A percentile compares a stretch with the other conserved stretches of the same genome.
These are phyloP conservation scores for Troides oblongomaculatus DNA, from an alignment of 2,888 invertebrate species.

Conservation along the genomic window DNA sequence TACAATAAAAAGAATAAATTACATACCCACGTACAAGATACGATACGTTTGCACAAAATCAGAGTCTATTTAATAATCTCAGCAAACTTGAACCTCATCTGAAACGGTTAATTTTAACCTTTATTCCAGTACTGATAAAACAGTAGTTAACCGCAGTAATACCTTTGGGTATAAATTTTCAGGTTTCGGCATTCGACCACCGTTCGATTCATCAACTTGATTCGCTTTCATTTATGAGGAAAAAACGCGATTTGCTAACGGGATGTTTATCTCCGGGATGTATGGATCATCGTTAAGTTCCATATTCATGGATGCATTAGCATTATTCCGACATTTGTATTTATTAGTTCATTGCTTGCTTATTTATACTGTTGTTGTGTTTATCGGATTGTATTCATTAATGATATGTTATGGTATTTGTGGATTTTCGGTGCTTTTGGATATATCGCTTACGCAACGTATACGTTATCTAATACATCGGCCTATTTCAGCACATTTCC, in stretches of 20 bases:
- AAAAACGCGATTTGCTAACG: conserved; percentile 40
- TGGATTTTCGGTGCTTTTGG: background rate
- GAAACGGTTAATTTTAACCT: conserved; percentile 3
- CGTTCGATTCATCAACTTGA: conserved; percentile 35
- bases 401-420: conserved; percentile 15
- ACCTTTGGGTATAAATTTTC: conserved; percentile 6
- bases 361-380: conserved; percentile 15
- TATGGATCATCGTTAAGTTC: conserved; percentile 16
- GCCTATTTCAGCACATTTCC: background rate
- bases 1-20: background rate
- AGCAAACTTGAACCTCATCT: background rate
- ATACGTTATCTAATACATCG: background rate
- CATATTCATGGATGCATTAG: conserved; percentile 25
- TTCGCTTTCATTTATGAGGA: conserved; percentile 42
- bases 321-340: conserved; percentile 29
- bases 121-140: background rate
- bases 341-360: conserved; percentile 24
- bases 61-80: conserved; percentile 47
- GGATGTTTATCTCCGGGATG: conserved; percentile 31
- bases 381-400: conserved; percentile 28
- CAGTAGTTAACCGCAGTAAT: background rate
- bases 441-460: conserved; percentile 7
- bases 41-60: conserved; percentile 50
- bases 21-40: conserved; percentile 10
- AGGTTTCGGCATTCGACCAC: conserved; percentile 31